Conservation (phyloP, 1,140 invertebrate species). For the Trachelipus rathkii region DNA sequence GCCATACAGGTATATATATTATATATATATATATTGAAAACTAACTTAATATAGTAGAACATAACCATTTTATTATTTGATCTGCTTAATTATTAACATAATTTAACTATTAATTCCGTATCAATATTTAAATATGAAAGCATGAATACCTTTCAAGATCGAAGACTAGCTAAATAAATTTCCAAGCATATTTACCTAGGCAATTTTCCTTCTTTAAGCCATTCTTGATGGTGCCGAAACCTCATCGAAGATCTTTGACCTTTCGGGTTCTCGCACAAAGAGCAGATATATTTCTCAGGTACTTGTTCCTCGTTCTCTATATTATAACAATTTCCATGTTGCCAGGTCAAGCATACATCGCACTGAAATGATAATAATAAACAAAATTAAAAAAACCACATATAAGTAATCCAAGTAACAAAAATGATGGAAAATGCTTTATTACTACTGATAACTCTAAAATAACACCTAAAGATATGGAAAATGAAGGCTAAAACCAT, state of each 20-base stretch:
- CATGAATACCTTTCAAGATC: conserved; percentile 79
- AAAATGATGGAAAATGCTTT: no score
- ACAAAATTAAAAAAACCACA: no score
- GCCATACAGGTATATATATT: no score
- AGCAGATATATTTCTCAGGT: conserved; percentile 71
- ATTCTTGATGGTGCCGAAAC: conserved; percentile 84
- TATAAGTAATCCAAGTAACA: no score
- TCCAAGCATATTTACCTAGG: conserved; percentile 19
- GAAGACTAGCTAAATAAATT: conserved; percentile 63
- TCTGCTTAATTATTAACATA: no score
- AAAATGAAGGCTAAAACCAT: no score
- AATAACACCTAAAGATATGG: no score
- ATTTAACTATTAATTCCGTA: no score
- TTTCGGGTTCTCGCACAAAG: conserved; percentile 80
- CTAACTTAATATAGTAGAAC: no score
- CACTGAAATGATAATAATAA: not conserved
- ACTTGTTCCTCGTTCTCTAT: conserved; percentile 37
- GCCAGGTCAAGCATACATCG: conserved; percentile 17
- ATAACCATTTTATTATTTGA: no score
- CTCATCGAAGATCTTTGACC: conserved; percentile 70
- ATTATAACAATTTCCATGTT: conserved; percentile 13
- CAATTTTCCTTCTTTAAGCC: conserved; percentile 58
- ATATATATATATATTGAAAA: no score
- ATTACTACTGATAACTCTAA: no score
- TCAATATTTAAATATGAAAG: conserved; percentile 67